Evolutionary conservation across 2,113 vertebrate genomes (phyloP), one percentile per base, ranked within the genome.

Genomic region (Oncorhynchus kisutch): DNA sequence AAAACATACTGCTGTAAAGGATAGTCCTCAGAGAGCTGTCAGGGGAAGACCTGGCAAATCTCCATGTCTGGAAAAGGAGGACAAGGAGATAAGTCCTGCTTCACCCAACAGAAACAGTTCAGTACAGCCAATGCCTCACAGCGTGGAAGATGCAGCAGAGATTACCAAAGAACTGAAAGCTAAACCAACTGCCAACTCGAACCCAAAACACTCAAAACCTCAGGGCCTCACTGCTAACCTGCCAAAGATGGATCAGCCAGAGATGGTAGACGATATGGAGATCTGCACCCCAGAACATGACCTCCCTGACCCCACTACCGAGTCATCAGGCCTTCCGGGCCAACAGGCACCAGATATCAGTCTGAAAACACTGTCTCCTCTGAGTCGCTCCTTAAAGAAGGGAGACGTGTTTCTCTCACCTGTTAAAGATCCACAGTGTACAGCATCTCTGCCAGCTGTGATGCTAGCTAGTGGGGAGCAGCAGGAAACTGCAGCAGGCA

Each of bases 181-280:
- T 22, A 82, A 83, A n/a, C 3, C 12, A 81, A 72, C 81, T 6
- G 20, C 18, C 20, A 7, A 84, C 22, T 85, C 78, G 83, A 89
- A 77, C 70, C 27, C 82, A 3, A 90, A 89, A 88, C 86, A 89
- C 77, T 75, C 75, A 0, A 75, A 79, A 4, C 49, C 73, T 2
- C 8, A 27, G 78, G 78, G 82, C 62, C 88, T 89, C 24, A 71
- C 49, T n/a, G 77, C 84, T 27, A 29, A 76, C 18, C 7, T 77
- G 49, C 72, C 84, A 76, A 68, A 82, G 77, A 67, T 80, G 51
- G 93, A 92, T 65, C 91, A 89, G 12, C 76, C 91, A 0, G 85
- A 94, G 65, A 85, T 92, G 34, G 86, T 91, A 27, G 95, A 96
- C 70, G 96, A 97, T 80, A 97, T 96, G 95, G 96, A 97, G 67